Evolutionary conservation across 2,113 vertebrate species (phyloP).

Genomic region (Odocoileus virginianus): DNA sequence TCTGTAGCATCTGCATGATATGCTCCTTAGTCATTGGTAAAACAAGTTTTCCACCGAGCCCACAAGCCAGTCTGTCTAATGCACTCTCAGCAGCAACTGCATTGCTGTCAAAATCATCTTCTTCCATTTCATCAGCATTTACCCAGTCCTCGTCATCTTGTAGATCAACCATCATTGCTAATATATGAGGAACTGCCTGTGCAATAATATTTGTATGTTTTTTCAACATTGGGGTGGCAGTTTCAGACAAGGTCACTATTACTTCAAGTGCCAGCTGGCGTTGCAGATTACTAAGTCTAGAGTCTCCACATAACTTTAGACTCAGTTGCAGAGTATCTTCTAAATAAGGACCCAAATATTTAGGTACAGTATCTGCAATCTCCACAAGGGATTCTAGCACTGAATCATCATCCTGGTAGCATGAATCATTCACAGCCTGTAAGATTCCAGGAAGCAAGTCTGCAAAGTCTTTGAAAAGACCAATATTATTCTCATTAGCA

Average conservation of each 20-base stretch:
- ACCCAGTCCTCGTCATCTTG: conserved; percentile 99
- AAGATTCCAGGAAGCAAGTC: conserved; percentile 96
- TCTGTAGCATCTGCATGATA: conserved; percentile 98
- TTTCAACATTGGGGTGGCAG: conserved; percentile 96
- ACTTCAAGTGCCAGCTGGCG: conserved; percentile 96
- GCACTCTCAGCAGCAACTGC: conserved; percentile 98
- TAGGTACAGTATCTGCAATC: conserved; percentile 97
- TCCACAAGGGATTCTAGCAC: conserved; percentile 98
- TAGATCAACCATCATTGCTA: conserved; percentile 99
- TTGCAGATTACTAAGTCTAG: conserved; percentile 94
- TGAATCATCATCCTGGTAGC: conserved; percentile 95
- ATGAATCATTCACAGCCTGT: conserved; percentile 96
- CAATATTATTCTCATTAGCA: conserved; percentile 93
- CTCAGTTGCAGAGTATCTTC: conserved; percentile 95
- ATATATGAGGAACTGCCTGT: conserved; percentile 97
- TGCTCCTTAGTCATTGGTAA: conserved; percentile 98
- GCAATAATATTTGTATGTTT: conserved; percentile 95
- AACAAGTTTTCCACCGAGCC: conserved; percentile 96
- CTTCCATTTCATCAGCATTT: conserved; percentile 97
- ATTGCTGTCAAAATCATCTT: conserved; percentile 99
- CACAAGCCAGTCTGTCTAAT: conserved; percentile 96
- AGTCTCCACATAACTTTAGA: conserved; percentile 94
- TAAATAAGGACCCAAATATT: conserved; percentile 94
- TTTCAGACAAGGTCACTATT: conserved; percentile 97
- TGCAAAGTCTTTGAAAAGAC: conserved; percentile 95